Base-by-base conservation (phyloP, 2,113 vertebrate species). In the Vidua chalybeata region DNA sequence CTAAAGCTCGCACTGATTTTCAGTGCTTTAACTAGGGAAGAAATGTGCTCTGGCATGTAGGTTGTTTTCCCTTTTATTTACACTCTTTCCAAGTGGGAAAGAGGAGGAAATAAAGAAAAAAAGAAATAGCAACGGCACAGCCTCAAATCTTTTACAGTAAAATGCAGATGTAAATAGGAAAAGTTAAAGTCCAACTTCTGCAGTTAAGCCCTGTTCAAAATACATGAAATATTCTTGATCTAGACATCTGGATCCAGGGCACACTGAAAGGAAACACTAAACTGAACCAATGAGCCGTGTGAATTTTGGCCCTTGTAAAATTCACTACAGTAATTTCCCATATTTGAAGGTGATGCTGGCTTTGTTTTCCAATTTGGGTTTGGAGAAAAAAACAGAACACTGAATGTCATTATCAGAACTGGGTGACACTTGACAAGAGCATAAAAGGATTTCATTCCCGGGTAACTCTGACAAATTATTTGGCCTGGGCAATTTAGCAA, bases 401-500 rank as follows among this genome's bases (percentile, higher is more conserved):
- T 56, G 56, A 90, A 37, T 30, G 22, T 49, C 10, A 3, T 64
- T 82, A 62, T 87, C 62, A 76, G 81, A 87, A 66, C 41, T 68
- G 80, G 69, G 72, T 68, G 58, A 54, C 49, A 55, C 61, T 87
- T 89, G 84, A 94, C 73, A 82, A 64, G 52, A 91, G 66, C 77
- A 87, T 90, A 92, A 89, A 89, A 82, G 83, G 49, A 89, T 91
- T 95, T 94, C 91, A 92, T 93, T 95, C 77, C 81, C 71, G 73
- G 30, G 30, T 89, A 87, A 75, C 64, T 81, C 89, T 91, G 77
- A 89, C 55, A 93, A 90, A 91, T 87, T 0, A 75, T 94, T 96
- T 92, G 58, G 54, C 58, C 81, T 89, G 81, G 56, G 62, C 87
- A 95, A 95, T 94, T 96, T 81, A 96, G 92, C 91, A 94, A 84